phyloP scores from a whole-genome alignment of 2,113 vertebrate genomes.

The Zapus hudsonius region DNA sequence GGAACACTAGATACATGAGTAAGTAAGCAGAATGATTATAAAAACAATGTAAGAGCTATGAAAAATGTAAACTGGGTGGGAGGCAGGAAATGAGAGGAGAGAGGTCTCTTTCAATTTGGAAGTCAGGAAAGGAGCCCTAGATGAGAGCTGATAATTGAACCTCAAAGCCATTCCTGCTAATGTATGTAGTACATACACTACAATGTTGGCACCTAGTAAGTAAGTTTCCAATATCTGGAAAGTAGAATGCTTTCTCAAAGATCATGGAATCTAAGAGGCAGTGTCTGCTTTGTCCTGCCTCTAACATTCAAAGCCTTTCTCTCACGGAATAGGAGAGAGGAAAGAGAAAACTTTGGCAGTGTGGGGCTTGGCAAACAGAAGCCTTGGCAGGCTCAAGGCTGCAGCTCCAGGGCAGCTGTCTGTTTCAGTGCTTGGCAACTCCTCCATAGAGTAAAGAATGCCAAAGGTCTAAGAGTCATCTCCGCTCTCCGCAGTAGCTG shows the following conservation, averaged over 20 bases:
- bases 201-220: background rate
- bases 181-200: too few species aligned
- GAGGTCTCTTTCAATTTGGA: background rate
- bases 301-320: background rate
- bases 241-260: background rate
- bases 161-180: background rate
- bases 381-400: background rate
- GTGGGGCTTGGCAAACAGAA: background rate
- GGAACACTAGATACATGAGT: background rate
- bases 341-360: background rate
- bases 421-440: background rate
- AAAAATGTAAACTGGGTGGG: background rate
- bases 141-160: background rate
- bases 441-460: background rate
- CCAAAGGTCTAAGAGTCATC: background rate
- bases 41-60: background rate
- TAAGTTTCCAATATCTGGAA: background rate
- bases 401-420: background rate
- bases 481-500: background rate
- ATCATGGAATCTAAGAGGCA: background rate
- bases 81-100: background rate
- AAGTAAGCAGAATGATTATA: background rate
- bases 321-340: background rate
- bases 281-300: background rate
- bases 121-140: background rate